Percentiles rank a stretch among this genome's conserved stretches.
These are phyloP conservation scores for Epirrita christyi DNA, from an alignment of 2,888 invertebrate species.

Conservation along the genomic window DNA sequence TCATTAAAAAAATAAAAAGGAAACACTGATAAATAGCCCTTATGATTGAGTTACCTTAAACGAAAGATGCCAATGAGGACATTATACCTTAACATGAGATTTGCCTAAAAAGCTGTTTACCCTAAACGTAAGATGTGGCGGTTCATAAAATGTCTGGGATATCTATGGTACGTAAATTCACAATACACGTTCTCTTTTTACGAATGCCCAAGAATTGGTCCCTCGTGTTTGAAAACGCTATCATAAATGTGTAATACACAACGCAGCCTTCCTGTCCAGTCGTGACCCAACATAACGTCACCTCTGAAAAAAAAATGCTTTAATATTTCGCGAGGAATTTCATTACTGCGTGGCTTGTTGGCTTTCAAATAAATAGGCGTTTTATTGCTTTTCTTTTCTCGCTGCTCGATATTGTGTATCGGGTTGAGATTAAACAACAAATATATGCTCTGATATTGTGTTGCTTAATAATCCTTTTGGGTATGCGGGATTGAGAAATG, in stretches of 20 bases:
- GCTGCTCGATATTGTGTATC: constrained; percentile 67
- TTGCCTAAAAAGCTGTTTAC: no score
- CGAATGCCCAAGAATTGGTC: not conserved
- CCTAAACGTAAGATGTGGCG: no score
- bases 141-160: not conserved
- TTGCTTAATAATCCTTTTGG: constrained; percentile 31
- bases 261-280: constrained; percentile 5
- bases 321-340: constrained; percentile 81
- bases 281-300: constrained; percentile 57
- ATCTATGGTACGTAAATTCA: not conserved
- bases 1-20: no score
- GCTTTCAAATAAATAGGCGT: constrained; percentile 80
- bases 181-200: not conserved
- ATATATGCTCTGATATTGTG: constrained; percentile 42
- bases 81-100: no score
- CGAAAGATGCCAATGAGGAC: no score
- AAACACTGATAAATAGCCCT: no score
- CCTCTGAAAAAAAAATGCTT: constrained; percentile 78
- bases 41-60: no score
- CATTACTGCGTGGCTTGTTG: constrained; percentile 76
- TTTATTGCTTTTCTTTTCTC: constrained; percentile 76
- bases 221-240: not conserved
- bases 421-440: constrained; percentile 59
- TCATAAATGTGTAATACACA: constrained; percentile 15
- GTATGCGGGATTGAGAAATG: constrained; percentile 9